Conservation (phyloP, 1,140 invertebrate species). For the Trichonephila clavipes region DNA sequence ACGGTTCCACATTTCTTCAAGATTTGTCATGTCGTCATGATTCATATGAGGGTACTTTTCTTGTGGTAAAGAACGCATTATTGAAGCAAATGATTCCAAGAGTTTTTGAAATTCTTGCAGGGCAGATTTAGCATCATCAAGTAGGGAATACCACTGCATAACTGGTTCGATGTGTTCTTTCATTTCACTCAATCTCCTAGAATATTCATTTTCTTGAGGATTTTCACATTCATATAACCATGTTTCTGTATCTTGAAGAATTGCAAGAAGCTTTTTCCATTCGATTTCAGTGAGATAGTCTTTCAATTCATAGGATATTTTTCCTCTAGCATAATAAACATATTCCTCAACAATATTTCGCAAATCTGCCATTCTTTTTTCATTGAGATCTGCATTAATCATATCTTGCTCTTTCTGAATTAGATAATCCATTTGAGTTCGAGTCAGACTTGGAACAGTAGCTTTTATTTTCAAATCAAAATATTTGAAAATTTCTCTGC, state of each 20-base stretch:
- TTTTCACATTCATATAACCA: slow-evolving; percentile 55
- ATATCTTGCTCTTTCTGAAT: slow-evolving; percentile 84
- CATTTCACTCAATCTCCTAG: background rate
- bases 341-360: slow-evolving; percentile 99
- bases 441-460: slow-evolving; percentile 86
- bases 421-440: slow-evolving; percentile 84
- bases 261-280: background rate
- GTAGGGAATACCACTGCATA: background rate
- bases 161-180: slow-evolving; percentile 4
- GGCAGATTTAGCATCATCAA: background rate
- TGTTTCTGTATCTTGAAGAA: slow-evolving; percentile 3
- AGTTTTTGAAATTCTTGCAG: slow-evolving; percentile 17
- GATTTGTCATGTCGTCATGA: background rate
- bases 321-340: slow-evolving; percentile 91
- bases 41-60: background rate
- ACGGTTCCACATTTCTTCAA: background rate
- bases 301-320: background rate
- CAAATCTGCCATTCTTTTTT: slow-evolving; percentile 96
- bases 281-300: background rate
- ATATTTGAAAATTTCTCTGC: slow-evolving; percentile 81
- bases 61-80: background rate
- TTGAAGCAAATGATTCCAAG: background rate
- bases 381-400: slow-evolving; percentile 92
- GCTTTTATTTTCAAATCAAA: slow-evolving; percentile 91
- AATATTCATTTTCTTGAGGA: slow-evolving; percentile 11